Conservation (phyloP, 2,797 vertebrate genomes). For the Ptychadena robeensis region DNA sequence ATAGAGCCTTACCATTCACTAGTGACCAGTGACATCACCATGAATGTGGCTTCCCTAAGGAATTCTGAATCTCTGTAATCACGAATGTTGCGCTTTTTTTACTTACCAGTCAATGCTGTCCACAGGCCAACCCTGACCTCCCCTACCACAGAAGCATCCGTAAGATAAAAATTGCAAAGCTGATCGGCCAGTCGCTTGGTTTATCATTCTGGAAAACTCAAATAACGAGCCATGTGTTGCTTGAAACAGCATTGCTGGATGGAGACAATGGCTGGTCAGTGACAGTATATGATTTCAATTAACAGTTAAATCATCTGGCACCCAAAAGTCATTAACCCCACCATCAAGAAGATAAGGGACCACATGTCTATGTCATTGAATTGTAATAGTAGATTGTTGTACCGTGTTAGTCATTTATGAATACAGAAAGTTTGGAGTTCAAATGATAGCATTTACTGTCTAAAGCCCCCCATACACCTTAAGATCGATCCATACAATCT, state of each 20-base stretch:
- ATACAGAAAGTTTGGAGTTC: too few relatives aligned
- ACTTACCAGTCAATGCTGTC: slow-evolving; percentile 42
- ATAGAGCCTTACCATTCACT: too few relatives aligned
- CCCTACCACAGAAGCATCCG: slow-evolving; percentile 25
- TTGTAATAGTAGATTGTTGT: too few relatives aligned
- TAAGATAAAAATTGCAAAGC: not conserved
- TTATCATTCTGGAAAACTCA: not conserved
- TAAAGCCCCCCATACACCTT: too few relatives aligned
- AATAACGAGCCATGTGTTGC: not conserved
- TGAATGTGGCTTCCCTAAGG: too few relatives aligned
- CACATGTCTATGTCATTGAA: too few relatives aligned
- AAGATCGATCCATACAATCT: too few relatives aligned
- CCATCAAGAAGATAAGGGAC: not conserved
- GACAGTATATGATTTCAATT: not conserved
- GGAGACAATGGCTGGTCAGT: not conserved
- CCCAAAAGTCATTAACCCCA: not conserved
- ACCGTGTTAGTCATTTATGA: too few relatives aligned
- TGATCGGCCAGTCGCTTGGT: not conserved
- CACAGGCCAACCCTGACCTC: not conserved
- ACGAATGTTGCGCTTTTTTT: too few relatives aligned
- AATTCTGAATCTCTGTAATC: too few relatives aligned
- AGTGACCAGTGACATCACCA: too few relatives aligned
- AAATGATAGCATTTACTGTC: too few relatives aligned
- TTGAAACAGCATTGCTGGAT: not conserved
- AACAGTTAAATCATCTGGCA: not conserved